phyloP scores from a whole-genome alignment of 92 coral and sea anemone genomes.

The Desmophyllum pertusum region DNA sequence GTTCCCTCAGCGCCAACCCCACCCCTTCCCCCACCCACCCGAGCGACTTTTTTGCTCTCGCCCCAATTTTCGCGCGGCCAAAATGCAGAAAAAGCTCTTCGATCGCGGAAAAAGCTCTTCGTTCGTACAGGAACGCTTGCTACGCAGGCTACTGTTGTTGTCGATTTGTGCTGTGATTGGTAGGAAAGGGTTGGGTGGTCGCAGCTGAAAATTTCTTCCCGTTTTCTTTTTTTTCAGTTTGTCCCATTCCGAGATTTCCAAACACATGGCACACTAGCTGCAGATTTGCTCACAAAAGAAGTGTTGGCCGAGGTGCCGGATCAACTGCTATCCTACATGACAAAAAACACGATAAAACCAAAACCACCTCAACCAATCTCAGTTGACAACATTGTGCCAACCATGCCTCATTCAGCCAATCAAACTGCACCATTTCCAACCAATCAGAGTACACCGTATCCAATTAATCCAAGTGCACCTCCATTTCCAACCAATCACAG shows the following conservation, averaged over 20 bases:
- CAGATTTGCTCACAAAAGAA: constrained; percentile 81
- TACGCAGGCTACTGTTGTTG: too few relatives aligned
- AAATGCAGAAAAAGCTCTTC: too few relatives aligned
- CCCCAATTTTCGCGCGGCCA: too few relatives aligned
- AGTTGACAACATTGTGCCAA: constrained; percentile 60
- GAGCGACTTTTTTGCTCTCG: too few relatives aligned
- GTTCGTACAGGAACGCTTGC: too few relatives aligned
- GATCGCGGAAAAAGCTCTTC: too few relatives aligned
- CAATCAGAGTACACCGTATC: constrained; percentile 42
- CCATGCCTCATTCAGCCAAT: constrained; percentile 49
- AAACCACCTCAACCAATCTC: constrained; percentile 62
- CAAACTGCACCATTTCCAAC: constrained; percentile 51
- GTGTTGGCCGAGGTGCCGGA: constrained; percentile 89
- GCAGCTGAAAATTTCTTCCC: neutral
- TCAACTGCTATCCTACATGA: constrained; percentile 75
- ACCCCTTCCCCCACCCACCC: too few relatives aligned
- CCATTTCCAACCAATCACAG: constrained; percentile 47
- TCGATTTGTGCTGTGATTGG: neutral
- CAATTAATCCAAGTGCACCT: constrained; percentile 30
- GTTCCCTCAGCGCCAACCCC: too few relatives aligned
- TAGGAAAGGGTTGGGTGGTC: neutral
- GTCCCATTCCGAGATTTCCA: constrained; percentile 99
- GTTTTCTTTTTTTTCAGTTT: constrained; percentile 68
- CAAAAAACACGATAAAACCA: constrained; percentile 60
- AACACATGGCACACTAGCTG: constrained; percentile 64